These are phyloP conservation scores for Girardinus metallicus DNA, from an alignment of 2,797 vertebrate species.

Conservation along the genomic window DNA sequence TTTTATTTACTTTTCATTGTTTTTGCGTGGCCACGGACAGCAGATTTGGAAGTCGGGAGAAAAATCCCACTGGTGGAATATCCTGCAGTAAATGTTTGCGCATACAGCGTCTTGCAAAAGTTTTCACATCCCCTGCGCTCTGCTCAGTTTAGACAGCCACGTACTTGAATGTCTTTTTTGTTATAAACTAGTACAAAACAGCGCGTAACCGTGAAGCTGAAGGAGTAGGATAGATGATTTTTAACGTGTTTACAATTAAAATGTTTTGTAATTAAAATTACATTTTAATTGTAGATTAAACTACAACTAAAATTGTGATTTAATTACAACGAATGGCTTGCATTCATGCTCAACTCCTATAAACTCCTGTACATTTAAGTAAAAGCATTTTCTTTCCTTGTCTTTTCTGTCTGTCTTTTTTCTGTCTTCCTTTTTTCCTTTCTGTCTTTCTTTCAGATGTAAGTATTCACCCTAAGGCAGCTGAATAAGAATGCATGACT, in stretches of 20 bases:
- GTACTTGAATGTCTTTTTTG: neutral
- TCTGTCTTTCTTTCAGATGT: no score
- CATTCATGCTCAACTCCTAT: no score
- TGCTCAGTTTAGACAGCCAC: neutral
- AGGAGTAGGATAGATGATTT: neutral
- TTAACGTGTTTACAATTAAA: neutral
- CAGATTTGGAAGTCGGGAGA: conserved; percentile 9
- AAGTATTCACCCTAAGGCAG: neutral
- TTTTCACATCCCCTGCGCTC: neutral
- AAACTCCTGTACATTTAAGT: no score
- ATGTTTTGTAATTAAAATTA: no score
- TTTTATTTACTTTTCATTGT: neutral
- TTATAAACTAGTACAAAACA: neutral
- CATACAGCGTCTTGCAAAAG: neutral
- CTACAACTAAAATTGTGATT: no score
- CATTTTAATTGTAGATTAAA: no score
- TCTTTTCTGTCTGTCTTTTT: no score
- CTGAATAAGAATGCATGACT: neutral
- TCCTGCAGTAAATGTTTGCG: conserved; percentile 17
- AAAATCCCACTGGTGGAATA: conserved; percentile 22
- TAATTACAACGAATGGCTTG: neutral
- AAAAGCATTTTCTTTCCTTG: no score
- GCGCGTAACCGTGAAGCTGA: neutral
- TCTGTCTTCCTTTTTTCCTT: no score
- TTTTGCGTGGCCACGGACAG: conserved; percentile 32